Percentiles rank a stretch among this genome's conserved stretches.
These are phyloP conservation scores for Hedychridium roseum DNA, from an alignment of 2,888 invertebrate genomes.

Conservation along the genomic window DNA sequence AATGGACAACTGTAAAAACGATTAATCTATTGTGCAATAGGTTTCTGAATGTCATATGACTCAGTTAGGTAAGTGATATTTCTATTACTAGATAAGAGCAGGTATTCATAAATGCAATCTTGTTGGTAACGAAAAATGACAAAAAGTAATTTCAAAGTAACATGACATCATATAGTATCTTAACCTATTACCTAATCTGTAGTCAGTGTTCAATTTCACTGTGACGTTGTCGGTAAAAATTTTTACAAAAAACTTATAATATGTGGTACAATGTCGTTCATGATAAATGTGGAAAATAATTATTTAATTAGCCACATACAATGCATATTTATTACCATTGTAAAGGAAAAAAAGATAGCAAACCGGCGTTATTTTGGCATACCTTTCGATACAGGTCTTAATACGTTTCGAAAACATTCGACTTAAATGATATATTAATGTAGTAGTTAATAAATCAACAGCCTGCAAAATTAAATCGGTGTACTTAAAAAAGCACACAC, in stretches of 20 bases:
- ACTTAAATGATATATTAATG: neutral
- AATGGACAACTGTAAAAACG: too few species aligned
- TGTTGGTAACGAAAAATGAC: neutral
- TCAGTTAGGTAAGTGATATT: neutral
- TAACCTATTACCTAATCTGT: too few species aligned
- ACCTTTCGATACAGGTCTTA: neutral
- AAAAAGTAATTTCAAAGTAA: neutral
- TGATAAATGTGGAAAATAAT: too few species aligned
- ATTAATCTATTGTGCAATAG: too few species aligned
- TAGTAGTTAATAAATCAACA: neutral
- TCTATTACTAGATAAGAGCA: neutral
- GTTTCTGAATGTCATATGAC: neutral
- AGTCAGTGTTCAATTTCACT: too few species aligned
- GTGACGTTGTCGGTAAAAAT: too few species aligned
- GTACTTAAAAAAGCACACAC: neutral
- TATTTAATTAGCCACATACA: too few species aligned
- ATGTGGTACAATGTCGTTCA: too few species aligned
- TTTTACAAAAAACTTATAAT: too few species aligned
- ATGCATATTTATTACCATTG: neutral
- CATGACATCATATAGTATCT: too few species aligned
- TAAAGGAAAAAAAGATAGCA: neutral
- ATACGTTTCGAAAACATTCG: neutral
- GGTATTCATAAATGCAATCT: neutral
- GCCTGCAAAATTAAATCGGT: neutral
- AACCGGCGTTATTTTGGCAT: neutral